Evolutionary conservation across 2,888 invertebrate genomes (phyloP), one percentile per base, ranked within the genome.

Genomic region (Prostheceraeus crozeri): DNA sequence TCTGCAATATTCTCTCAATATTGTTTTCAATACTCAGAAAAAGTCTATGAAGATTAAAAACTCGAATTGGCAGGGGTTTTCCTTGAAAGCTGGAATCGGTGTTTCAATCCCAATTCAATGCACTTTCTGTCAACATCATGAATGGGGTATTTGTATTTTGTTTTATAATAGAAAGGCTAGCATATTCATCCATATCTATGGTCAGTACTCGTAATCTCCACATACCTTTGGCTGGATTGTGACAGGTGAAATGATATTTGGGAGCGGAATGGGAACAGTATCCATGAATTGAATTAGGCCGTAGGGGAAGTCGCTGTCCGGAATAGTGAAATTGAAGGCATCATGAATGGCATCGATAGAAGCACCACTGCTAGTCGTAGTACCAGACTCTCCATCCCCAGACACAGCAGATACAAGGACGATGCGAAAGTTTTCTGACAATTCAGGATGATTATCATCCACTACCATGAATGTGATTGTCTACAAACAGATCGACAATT

Each of bases 201-300:
- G n/a, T n/a, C n/a, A n/a, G n/a, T n/a, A n/a, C n/a, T n/a, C n/a
- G n/a, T 74, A 73, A 35, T 59, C 55, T n/a, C 71, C 69, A 35
- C 61, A 40, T 3, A 73, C 63, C 72, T 73, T 58, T 6, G 52
- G 33, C 21, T 25, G 10, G 1, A 3, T 4, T 16, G 19, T 19
- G 16, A 19, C 36, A 53, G 23, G 11, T 33, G 28, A 19, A 40
- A 27, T 23, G 16, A 23, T 48, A 21, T 21, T 36, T 3, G 36
- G 36, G 16, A 36, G 36, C 6, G 36, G 36, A 21, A 19, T 21
- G 3, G 36, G 36, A 16, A 36, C 16, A 21, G 36, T 40, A 30
- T n/a, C 46, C 54, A 25, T 53, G 61, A 75, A 73, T 68, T 75
- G 71, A 21, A 75, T 63, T 40, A 73, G 62, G 3, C 75, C 75